Evolutionary conservation across 2,797 vertebrate species (phyloP), one percentile per base, ranked within the genome.

Genomic region (Manis javanica): DNA sequence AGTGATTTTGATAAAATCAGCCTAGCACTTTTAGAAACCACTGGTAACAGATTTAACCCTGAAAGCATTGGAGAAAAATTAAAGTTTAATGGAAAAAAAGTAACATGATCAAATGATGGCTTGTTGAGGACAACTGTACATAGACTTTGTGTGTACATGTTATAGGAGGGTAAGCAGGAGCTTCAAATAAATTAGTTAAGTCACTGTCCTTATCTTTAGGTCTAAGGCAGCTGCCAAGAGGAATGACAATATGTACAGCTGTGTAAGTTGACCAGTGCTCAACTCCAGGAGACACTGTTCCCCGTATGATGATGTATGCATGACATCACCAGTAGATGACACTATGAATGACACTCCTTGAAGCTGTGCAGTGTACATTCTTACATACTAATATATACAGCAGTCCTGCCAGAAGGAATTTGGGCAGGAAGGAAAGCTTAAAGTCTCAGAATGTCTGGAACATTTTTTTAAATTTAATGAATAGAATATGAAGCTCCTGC

Each of bases 401-500:
- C 63, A 69, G 18, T 59, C 42, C 53, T 92, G 53, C 89, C 71
- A 90, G 86, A 68, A 87, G 90, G 59, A 87, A 57, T 92, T 63
- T 69, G n/a, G 18, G 4, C 61, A 82, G 84, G 39, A 91, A 87
- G 95, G 46, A 55, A 75, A 57, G 64, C 39, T 23, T 23, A 46
- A 2, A 7, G 63, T 86, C 19, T 87, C 31, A 64, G 51, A 78
- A 74, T 68, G 68, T 82, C 92, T 94, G 68, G 61, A 87, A 59
- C 29, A 49, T 87, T 89, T 94, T 53, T 94, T 95, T 23, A 26
- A 68, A 82, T 63, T 66, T 78, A 82, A 72, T 86, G 42, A 85
- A 26, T 59, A 75, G 46, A 95, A 63, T 79, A 63, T 87, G 63
- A 82, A 92, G 51, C 81, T 55, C 49, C 51, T 89, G 37, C 63